Evolutionary conservation across 1,140 invertebrate genomes (phyloP).

Genomic region (Aphelinus atriplicis): DNA sequence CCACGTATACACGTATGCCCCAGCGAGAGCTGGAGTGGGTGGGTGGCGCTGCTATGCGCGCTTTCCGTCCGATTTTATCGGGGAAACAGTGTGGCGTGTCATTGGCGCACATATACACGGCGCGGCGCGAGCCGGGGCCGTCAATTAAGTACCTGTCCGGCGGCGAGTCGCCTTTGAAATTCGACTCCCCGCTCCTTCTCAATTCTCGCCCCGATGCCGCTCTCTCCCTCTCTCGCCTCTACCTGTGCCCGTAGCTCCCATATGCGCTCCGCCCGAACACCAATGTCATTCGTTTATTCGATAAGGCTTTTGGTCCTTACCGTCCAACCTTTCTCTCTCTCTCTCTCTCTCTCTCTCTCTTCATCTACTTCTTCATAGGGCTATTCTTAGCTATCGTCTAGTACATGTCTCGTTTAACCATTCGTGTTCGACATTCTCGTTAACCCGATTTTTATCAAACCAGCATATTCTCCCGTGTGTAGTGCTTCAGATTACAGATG

Average conservation of each 20-base stretch:
- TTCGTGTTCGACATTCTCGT: too few relatives aligned
- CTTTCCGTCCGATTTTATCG: slow-evolving; percentile 14
- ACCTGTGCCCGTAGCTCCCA: too few relatives aligned
- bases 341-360: not conserved
- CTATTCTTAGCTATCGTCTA: too few relatives aligned
- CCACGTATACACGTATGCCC: not conserved
- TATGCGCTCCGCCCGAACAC: too few relatives aligned
- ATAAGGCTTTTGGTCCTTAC: slow-evolving; percentile 4
- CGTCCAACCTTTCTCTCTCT: not conserved
- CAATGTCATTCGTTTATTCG: slow-evolving; percentile 15
- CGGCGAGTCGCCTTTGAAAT: slow-evolving; percentile 33
- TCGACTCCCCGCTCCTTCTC: slow-evolving; percentile 14
- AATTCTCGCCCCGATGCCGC: not conserved
- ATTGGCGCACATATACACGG: not conserved
- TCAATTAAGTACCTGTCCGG: slow-evolving; percentile 37
- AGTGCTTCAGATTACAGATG: too few relatives aligned
- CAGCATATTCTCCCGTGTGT: too few relatives aligned
- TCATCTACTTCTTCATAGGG: too few relatives aligned
- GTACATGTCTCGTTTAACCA: too few relatives aligned
- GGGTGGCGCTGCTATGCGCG: not conserved
- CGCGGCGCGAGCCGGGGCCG: not conserved
- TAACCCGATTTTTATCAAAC: too few relatives aligned
- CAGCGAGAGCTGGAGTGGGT: not conserved
- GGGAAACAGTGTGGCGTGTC: slow-evolving; percentile 23
- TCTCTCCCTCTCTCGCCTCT: too few relatives aligned